Evolutionary conservation across 1,140 invertebrate species (phyloP).

Genomic region (Anagrus nilaparvatae): DNA sequence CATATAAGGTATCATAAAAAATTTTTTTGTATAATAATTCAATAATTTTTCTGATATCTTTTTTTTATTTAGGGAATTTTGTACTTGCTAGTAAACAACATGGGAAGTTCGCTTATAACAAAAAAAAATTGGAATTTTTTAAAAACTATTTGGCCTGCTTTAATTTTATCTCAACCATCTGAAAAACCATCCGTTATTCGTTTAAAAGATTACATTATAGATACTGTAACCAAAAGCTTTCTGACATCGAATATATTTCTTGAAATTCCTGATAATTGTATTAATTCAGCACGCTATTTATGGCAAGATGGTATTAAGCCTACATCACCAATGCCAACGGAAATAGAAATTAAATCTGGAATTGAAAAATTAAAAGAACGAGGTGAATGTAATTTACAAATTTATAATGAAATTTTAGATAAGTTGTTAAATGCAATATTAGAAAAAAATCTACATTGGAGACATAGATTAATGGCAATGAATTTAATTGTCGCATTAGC

Average conservation of each 20-base stretch:
- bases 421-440: conserved; percentile 53
- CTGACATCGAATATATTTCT: conserved; percentile 49
- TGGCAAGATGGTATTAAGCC: conserved; percentile 28
- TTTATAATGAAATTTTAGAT: conserved; percentile 53
- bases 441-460: conserved; percentile 68
- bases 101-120: conserved; percentile 49
- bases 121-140: conserved; percentile 69
- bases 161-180: conserved; percentile 61
- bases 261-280: conserved; percentile 43
- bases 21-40: background rate
- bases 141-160: conserved; percentile 59
- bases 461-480: conserved; percentile 63
- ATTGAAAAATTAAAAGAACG: conserved; percentile 30
- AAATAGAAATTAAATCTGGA: conserved; percentile 37
- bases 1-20: conserved; percentile 50
- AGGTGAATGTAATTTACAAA: conserved; percentile 40
- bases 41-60: conserved; percentile 9
- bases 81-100: conserved; percentile 61
- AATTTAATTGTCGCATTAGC: conserved; percentile 60
- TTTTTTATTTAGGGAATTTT: conserved; percentile 53
- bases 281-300: conserved; percentile 42
- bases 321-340: conserved; percentile 23
- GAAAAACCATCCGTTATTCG: conserved; percentile 72
- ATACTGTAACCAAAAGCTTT: conserved; percentile 43
- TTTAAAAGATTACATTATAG: conserved; percentile 54